These are phyloP conservation scores for Pygmarrhopalites habei DNA, from an alignment of 1,140 invertebrate species.

Conservation along the genomic window DNA sequence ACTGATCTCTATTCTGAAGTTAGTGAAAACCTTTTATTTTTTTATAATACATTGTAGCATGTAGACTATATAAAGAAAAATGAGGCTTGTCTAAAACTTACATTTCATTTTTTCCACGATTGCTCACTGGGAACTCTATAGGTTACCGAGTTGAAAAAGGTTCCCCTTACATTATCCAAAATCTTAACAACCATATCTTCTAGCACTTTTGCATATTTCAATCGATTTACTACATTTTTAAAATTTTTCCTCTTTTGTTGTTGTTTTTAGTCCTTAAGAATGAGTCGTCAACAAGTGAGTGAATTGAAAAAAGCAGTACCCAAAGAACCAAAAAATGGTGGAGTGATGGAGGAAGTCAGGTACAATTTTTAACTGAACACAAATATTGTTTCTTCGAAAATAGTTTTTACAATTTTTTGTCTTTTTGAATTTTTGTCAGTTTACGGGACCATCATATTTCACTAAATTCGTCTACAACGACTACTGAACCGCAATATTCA, in stretches of 20 bases:
- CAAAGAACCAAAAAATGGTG: conserved; percentile 20
- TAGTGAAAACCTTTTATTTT: too few relatives aligned
- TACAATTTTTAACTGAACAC: conserved; percentile 6
- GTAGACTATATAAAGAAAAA: too few relatives aligned
- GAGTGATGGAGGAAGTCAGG: conserved; percentile 24
- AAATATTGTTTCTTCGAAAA: too few relatives aligned
- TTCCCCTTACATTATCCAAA: background rate
- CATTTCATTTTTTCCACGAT: too few relatives aligned
- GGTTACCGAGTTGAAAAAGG: conserved; percentile 16
- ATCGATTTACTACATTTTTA: too few relatives aligned
- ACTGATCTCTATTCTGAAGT: conserved; percentile 6
- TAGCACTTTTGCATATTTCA: too few relatives aligned
- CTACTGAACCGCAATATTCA: conserved; percentile 6
- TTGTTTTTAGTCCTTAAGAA: conserved; percentile 20
- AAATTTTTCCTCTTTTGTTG: too few relatives aligned
- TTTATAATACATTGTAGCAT: too few relatives aligned
- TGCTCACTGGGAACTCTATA: too few relatives aligned
- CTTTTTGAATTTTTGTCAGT: background rate
- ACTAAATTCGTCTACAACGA: too few relatives aligned
- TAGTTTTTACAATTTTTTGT: background rate
- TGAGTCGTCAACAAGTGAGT: conserved; percentile 23
- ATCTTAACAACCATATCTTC: too few relatives aligned
- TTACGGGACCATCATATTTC: background rate
- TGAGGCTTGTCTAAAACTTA: too few relatives aligned
- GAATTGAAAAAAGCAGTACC: conserved; percentile 24